Percentiles rank a stretch among this genome's conserved stretches.
Evolutionary conservation across 2,888 invertebrate species (phyloP).

Genomic region (Perizoma affinitatum): DNA sequence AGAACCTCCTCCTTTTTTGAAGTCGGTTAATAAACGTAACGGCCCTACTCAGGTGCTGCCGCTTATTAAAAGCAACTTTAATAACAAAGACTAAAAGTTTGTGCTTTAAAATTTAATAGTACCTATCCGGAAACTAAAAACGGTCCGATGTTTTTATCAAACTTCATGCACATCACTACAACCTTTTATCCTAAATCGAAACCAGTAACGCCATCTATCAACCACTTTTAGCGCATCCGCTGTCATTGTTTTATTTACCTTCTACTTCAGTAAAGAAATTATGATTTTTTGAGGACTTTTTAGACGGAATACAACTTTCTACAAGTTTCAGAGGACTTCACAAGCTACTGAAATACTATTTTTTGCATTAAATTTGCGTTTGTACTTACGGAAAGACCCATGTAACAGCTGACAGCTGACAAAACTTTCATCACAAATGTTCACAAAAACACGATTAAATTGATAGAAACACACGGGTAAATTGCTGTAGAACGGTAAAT

Average conservation of each 20-base stretch:
- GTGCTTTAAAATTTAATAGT: neutral
- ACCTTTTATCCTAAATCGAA: constrained; percentile 13
- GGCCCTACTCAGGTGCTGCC: too few species aligned
- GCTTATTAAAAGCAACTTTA: too few species aligned
- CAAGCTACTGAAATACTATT: neutral
- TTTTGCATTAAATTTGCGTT: constrained; percentile 31
- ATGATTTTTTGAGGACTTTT: neutral
- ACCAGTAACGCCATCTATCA: constrained; percentile 62
- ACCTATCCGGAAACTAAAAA: neutral
- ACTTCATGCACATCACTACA: constrained; percentile 15
- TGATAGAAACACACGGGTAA: constrained; percentile 50
- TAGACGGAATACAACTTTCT: neutral
- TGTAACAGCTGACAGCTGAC: constrained; percentile 76
- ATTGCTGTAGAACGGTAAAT: constrained; percentile 41
- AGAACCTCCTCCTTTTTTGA: too few species aligned
- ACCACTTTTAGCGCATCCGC: constrained; percentile 38
- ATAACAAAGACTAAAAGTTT: too few species aligned
- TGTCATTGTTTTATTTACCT: constrained; percentile 39
- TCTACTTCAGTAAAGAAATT: neutral
- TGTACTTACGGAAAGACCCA: constrained; percentile 56
- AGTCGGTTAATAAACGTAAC: too few species aligned
- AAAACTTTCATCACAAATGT: constrained; percentile 79
- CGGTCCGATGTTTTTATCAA: constrained; percentile 7
- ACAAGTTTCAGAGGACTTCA: neutral
- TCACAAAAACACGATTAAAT: constrained; percentile 69